Base-by-base conservation (phyloP, 2,113 vertebrate genomes). In the Periophthalmus modestus region DNA sequence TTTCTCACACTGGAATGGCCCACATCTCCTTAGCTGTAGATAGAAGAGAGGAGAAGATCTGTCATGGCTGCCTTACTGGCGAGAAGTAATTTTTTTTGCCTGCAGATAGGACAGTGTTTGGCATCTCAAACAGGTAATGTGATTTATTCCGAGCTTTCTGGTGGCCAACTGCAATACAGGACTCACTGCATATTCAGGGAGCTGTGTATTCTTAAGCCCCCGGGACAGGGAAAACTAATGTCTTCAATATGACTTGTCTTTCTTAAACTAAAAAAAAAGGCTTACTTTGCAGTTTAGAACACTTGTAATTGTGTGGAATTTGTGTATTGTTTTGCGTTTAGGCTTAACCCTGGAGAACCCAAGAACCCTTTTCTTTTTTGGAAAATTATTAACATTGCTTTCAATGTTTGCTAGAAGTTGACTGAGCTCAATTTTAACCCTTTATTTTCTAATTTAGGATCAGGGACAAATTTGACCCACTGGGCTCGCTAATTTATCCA, bases 21-120 rank as follows among this genome's bases (percentile, higher is more conserved):
- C 68, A 68, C 82, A 89, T 88, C 88, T 77, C 83, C 84, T 82
- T 62, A 46, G 85, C 84, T 85, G 80, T 83, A 89, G 83, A 86
- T 89, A 87, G 82, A 86, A 84, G 78, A 82, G 58, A 68, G 78
- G 81, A 76, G 79, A 71, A 80, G 82, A 91, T 92, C 84, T 36
- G 83, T 90, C 89, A 88, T 52, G 33, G 67, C 80, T 87, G 80
- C 74, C 55, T 81, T 88, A 87, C 73, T 87, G 74, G 74, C 80
- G 70, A 66, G 69, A 72, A 58, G 71, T 88, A 71, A 87, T 89
- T 89, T 89, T 80, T 54, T 89, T 81, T 88, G 63, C 66, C 34
- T 63, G 15, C 3, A 43, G 77, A 82, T 73, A 48, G 83, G 71
- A 57, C 55, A 69, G 70, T 48, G 74, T 57, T 75, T 62, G 78